Conservation (phyloP, 2,888 invertebrate species). For the Xylocampa areola region DNA sequence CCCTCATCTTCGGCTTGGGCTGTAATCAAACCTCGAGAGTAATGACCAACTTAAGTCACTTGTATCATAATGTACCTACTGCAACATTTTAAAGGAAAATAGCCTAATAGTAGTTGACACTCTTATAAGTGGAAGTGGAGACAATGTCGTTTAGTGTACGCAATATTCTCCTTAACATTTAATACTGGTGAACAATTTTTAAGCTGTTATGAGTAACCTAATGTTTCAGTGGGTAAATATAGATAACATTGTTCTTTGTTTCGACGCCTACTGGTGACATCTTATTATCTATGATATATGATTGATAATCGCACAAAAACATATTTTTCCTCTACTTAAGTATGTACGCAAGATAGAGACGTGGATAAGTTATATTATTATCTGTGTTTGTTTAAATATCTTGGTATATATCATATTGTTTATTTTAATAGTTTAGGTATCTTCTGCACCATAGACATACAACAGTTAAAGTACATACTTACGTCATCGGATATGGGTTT, state of each 20-base stretch:
- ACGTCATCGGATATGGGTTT: constrained; percentile 25
- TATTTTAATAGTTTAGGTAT: not conserved
- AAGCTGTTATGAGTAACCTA: constrained; percentile 69
- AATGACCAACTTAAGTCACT: too few species aligned
- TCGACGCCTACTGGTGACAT: constrained; percentile 68
- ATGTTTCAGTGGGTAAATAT: constrained; percentile 78
- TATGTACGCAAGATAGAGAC: constrained; percentile 20
- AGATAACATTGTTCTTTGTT: constrained; percentile 82
- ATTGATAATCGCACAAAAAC: constrained; percentile 70
- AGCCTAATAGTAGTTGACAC: too few species aligned
- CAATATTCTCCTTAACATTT: constrained; percentile 53
- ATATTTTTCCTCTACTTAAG: constrained; percentile 36
- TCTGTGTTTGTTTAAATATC: constrained; percentile 4
- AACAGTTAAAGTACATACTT: constrained; percentile 20
- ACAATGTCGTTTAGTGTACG: too few species aligned
- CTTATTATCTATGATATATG: constrained; percentile 74
- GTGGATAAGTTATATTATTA: constrained; percentile 17
- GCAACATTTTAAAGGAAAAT: too few species aligned
- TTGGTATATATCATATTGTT: too few species aligned
- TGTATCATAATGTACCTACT: too few species aligned
- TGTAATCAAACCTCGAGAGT: too few species aligned
- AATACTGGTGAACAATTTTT: constrained; percentile 64
- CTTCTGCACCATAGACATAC: too few species aligned
- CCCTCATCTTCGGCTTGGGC: too few species aligned
- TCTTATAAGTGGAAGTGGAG: too few species aligned